Conservation (phyloP, 30 jellyfish, hydroid and myxozoan genomes). For the Clytia hemisphaerica region DNA sequence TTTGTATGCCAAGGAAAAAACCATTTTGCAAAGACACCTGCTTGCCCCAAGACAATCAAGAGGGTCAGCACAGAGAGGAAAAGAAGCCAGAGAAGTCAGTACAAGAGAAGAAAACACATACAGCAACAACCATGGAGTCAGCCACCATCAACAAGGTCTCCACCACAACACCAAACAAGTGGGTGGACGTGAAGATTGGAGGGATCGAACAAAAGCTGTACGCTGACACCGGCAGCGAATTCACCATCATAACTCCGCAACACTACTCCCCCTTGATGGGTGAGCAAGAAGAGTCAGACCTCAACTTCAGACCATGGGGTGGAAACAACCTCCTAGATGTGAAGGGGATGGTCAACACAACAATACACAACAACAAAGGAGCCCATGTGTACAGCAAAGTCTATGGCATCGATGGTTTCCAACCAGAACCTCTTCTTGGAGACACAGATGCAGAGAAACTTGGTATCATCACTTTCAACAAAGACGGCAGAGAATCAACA, state of each 20-base stretch:
- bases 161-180: conserved; percentile 1
- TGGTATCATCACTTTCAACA: conserved; percentile 17
- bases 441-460: conserved; percentile 14
- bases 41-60: conserved; percentile 8
- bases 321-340: conserved; percentile 6
- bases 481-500: not conserved
- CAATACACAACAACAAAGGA: not conserved
- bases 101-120: not conserved
- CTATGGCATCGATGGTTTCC: conserved; percentile 18
- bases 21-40: conserved; percentile 22
- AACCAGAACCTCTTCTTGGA: conserved; percentile 24
- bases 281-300: conserved; percentile 6
- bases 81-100: no score
- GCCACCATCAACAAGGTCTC: no score
- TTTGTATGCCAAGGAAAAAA: not conserved
- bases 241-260: conserved; percentile 18
- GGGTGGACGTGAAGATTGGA: conserved; percentile 22
- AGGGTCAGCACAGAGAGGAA: not conserved
- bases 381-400: conserved; percentile 1
- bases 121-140: no score
- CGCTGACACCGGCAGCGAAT: conserved; percentile 34
- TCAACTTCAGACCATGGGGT: conserved; percentile 20
- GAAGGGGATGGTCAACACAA: conserved; percentile 16
- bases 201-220: not conserved
- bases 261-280: conserved; percentile 24